Evolutionary conservation across 2,888 invertebrate genomes (phyloP).

Genomic region (Formica aserva): DNA sequence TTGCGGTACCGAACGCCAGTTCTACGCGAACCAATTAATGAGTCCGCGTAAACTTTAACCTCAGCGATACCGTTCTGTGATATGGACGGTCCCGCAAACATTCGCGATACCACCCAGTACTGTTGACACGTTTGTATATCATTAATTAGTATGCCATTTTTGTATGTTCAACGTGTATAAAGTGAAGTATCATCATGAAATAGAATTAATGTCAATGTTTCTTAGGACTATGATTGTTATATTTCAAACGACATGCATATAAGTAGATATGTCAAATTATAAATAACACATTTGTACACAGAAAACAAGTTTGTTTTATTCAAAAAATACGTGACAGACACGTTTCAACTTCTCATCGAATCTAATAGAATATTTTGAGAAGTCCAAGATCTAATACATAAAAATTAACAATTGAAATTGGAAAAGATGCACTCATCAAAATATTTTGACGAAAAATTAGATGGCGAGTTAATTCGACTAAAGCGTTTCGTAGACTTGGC

Average conservation of each 20-base stretch:
- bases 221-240: neutral
- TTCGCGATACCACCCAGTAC: neutral
- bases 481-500: neutral
- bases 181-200: neutral
- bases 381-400: neutral
- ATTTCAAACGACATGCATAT: neutral
- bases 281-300: neutral
- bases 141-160: slow-evolving; percentile 9
- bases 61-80: neutral
- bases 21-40: slow-evolving; percentile 44
- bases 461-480: slow-evolving; percentile 7
- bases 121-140: slow-evolving; percentile 5
- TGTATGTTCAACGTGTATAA: slow-evolving; percentile 3
- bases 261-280: neutral
- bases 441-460: slow-evolving; percentile 14
- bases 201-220: neutral
- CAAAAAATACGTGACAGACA: neutral
- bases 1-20: slow-evolving; percentile 24
- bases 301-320: neutral
- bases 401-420: neutral
- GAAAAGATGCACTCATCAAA: neutral
- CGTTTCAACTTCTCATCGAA: neutral
- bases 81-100: slow-evolving; percentile 24
- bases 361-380: neutral
- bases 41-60: slow-evolving; percentile 46